Conservation (phyloP, 2,113 vertebrate species). For the Labeo catla region DNA sequence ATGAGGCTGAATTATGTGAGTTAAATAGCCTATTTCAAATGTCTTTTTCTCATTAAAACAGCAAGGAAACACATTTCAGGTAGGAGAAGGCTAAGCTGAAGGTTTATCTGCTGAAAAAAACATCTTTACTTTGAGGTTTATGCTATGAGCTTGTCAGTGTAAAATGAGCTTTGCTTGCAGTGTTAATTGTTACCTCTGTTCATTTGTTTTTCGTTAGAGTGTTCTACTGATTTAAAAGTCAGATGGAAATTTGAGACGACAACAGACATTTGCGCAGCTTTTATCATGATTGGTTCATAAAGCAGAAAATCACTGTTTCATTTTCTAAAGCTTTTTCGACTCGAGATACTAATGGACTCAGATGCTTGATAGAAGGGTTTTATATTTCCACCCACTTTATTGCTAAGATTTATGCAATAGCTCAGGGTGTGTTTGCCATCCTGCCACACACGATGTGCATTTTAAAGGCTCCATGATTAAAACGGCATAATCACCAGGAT, state of each 20-base stretch:
- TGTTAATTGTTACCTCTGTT: slow-evolving; percentile 12
- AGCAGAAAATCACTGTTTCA: slow-evolving; percentile 4
- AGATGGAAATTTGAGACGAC: slow-evolving; percentile 13
- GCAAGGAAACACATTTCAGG: not conserved
- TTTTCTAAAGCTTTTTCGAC: slow-evolving; percentile 28
- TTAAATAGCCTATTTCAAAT: slow-evolving; percentile 12
- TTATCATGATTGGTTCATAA: slow-evolving; percentile 19
- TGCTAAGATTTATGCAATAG: slow-evolving; percentile 36
- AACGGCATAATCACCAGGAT: not conserved
- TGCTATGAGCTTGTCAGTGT: not conserved
- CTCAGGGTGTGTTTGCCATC: slow-evolving; percentile 18
- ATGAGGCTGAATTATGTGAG: not conserved
- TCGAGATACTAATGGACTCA: slow-evolving; percentile 46
- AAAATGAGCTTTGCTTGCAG: not conserved
- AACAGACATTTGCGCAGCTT: slow-evolving; percentile 1
- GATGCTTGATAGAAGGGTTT: slow-evolving; percentile 38
- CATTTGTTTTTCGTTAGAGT: not conserved
- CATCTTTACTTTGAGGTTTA: slow-evolving; percentile 28
- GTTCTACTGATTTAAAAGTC: not conserved
- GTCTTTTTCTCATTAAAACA: slow-evolving; percentile 6
- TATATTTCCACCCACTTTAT: slow-evolving; percentile 43
- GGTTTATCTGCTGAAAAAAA: not conserved
- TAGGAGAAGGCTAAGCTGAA: slow-evolving; percentile 14
- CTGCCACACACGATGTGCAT: not conserved
- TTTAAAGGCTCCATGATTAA: slow-evolving; percentile 12